Conservation (phyloP, 92 coral and sea anemone species). For the Palythoa caribaeorum region DNA sequence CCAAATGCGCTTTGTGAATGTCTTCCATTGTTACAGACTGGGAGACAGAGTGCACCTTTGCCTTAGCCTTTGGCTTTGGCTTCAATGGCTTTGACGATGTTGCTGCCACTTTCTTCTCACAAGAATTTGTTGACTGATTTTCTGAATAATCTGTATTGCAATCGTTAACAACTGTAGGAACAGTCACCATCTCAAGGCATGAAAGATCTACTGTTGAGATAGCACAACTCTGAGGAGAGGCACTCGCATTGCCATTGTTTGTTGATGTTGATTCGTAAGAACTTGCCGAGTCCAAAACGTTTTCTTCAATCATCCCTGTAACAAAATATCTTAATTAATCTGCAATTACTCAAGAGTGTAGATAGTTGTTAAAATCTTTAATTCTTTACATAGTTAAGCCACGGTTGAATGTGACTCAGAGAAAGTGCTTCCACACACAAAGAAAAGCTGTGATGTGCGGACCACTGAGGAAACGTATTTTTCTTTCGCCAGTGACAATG, state of each 20-base stretch:
- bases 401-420: neutral
- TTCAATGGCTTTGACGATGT: no score
- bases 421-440: neutral
- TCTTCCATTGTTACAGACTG: no score
- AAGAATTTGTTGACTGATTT: no score
- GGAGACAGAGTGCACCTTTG: no score
- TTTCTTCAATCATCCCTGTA: neutral
- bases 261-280: neutral
- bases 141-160: no score
- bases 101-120: no score
- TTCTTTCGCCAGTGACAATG: neutral
- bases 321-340: no score
- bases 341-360: neutral
- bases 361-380: neutral
- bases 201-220: neutral
- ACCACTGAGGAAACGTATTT: neutral
- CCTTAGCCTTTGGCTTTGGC: neutral
- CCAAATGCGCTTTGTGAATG: no score
- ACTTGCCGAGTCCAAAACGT: neutral
- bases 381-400: neutral
- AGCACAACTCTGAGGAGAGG: neutral
- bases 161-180: no score
- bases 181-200: neutral
- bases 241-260: neutral
- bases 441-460: neutral